Conservation (phyloP, 2,888 invertebrate species). For the Caenorhabditis imperialis region DNA sequence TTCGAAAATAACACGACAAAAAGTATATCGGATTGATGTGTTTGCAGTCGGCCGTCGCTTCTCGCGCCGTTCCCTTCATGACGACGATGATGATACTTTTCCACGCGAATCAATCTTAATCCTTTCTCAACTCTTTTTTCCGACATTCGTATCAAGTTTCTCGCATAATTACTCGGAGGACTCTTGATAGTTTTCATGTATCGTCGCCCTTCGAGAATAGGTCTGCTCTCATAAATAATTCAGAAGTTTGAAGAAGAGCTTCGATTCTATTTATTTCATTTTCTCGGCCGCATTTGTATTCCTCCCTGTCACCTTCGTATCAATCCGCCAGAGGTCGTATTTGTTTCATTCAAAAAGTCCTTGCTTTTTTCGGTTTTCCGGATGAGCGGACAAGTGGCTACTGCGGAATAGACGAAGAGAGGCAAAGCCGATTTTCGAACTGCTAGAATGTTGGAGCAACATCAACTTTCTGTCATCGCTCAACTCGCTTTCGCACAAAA, state of each 20-base stretch:
- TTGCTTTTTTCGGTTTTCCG: constrained; percentile 39
- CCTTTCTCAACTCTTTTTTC: constrained; percentile 3
- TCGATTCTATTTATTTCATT: constrained; percentile 24
- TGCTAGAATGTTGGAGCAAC: no score
- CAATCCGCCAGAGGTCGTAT: constrained; percentile 9
- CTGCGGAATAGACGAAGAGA: no score
- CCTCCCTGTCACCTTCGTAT: constrained; percentile 23
- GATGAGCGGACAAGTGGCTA: constrained; percentile 28
- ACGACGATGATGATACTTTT: constrained; percentile 40
- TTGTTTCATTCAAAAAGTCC: constrained; percentile 7
- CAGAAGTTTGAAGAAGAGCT: constrained; percentile 30
- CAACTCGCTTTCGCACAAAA: no score
- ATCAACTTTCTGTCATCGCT: no score
- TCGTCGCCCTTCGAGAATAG: constrained; percentile 20
- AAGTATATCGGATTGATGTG: constrained; percentile 30
- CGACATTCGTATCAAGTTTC: constrained; percentile 31
- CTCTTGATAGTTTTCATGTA: constrained; percentile 14
- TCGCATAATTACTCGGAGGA: constrained; percentile 18
- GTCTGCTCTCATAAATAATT: constrained; percentile 40
- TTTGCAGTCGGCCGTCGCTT: constrained; percentile 12
- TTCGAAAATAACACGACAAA: constrained; percentile 26
- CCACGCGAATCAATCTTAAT: constrained; percentile 15
- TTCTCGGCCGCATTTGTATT: constrained; percentile 9
- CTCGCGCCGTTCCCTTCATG: constrained; percentile 29
- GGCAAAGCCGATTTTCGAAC: constrained; percentile 16